Percentiles rank a stretch among this genome's conserved stretches.
Conservation (phyloP, 2,113 vertebrate species). For the Oryzias melastigma region DNA sequence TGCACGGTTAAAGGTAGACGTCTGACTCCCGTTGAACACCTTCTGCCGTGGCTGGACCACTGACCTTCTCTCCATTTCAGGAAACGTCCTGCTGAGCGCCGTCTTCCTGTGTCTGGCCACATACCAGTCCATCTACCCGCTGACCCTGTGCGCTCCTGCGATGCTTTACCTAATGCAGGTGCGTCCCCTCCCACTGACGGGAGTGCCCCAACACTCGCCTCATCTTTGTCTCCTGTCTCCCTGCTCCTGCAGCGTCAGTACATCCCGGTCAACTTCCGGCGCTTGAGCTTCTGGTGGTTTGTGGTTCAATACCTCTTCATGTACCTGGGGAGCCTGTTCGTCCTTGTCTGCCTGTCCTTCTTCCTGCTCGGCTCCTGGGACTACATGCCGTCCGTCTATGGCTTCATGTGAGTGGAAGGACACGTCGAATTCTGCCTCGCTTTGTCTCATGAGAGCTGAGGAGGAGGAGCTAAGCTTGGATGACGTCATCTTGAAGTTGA, state of each 20-base stretch:
- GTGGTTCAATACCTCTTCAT: conserved; percentile 85
- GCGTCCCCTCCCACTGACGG: background rate
- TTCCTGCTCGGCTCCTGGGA: conserved; percentile 98
- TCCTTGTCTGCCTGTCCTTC: conserved; percentile 91
- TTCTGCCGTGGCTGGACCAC: background rate
- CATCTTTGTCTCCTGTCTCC: background rate
- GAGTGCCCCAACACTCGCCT: too few relatives aligned
- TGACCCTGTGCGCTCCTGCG: conserved; percentile 89
- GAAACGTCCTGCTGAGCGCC: conserved; percentile 91
- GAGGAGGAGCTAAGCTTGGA: too few relatives aligned
- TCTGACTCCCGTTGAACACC: background rate
- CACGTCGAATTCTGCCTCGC: too few relatives aligned
- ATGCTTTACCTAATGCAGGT: conserved; percentile 90
- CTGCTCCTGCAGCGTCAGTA: conserved; percentile 81
- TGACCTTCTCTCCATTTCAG: conserved; percentile 63
- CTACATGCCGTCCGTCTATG: conserved; percentile 93
- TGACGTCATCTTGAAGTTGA: too few relatives aligned
- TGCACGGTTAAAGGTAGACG: conserved; percentile 87
- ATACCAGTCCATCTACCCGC: conserved; percentile 93
- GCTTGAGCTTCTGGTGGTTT: conserved; percentile 87
- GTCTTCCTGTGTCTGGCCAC: conserved; percentile 93
- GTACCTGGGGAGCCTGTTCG: conserved; percentile 88
- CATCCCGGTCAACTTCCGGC: conserved; percentile 84
- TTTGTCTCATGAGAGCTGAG: background rate
- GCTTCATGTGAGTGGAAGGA: conserved; percentile 88